A percentile compares a stretch with the other conserved stretches of the same genome.
Evolutionary conservation across 2,888 invertebrate species (phyloP).

Genomic region (Chrysotoxum bicinctum): DNA sequence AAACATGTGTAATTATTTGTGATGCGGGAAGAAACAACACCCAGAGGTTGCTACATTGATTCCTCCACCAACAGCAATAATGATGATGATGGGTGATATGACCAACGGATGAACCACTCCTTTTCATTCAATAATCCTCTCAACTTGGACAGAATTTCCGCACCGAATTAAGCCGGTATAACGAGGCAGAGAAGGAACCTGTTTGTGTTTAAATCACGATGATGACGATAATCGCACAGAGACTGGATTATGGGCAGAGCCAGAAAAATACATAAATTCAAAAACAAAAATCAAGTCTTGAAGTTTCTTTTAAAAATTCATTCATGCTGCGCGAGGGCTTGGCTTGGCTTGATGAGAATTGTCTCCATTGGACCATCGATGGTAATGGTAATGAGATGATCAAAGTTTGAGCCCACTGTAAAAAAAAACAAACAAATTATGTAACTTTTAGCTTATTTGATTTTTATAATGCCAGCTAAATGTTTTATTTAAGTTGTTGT

Average conservation of each 20-base stretch:
- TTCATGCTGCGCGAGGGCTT: constrained; percentile 62
- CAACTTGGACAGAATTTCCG: not conserved
- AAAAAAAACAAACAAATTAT: constrained; percentile 14
- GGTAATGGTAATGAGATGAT: constrained; percentile 31
- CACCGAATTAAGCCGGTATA: constrained; percentile 52
- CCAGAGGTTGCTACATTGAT: constrained; percentile 2
- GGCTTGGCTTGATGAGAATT: not conserved
- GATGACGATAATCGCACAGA: constrained; percentile 42
- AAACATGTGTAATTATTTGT: constrained; percentile 44
- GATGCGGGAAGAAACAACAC: constrained; percentile 46
- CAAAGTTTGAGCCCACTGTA: constrained; percentile 2
- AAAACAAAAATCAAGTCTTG: constrained; percentile 23
- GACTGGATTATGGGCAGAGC: constrained; percentile 38
- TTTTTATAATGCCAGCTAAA: constrained; percentile 15
- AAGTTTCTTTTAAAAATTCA: constrained; percentile 24
- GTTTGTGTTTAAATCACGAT: constrained; percentile 43
- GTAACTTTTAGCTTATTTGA: constrained; percentile 32
- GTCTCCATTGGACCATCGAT: not conserved
- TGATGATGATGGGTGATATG: constrained; percentile 47
- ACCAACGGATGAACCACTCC: constrained; percentile 65
- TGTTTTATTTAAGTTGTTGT: constrained; percentile 7
- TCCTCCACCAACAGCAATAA: constrained; percentile 12
- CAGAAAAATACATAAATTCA: not conserved
- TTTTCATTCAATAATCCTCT: constrained; percentile 68
- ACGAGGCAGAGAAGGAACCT: constrained; percentile 36